Conservation (phyloP, 2,113 vertebrate species). For the Gorsachius goisagi region DNA sequence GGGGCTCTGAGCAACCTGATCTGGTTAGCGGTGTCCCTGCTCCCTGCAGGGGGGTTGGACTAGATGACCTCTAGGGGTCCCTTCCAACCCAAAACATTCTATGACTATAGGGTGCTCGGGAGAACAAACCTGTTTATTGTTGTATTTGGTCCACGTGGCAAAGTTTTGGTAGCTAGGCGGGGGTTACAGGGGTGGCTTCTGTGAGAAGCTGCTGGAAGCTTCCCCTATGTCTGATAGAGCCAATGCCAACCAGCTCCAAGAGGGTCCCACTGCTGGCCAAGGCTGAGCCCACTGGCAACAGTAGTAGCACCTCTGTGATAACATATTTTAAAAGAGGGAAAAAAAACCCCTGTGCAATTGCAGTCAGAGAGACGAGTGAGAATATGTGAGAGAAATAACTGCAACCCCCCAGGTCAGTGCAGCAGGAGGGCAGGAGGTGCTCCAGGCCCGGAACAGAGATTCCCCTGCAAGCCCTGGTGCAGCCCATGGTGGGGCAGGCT, state of each 20-base stretch:
- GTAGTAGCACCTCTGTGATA: background rate
- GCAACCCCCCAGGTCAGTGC: background rate
- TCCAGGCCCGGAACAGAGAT: background rate
- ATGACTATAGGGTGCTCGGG: background rate
- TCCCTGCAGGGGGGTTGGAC: too few species aligned
- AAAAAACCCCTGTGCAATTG: background rate
- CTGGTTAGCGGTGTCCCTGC: too few species aligned
- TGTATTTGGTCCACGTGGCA: background rate
- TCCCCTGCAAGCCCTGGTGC: background rate
- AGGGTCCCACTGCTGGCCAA: background rate
- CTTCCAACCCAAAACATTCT: too few species aligned
- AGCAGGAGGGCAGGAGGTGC: background rate
- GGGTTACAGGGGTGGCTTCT: background rate
- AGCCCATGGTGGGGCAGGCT: background rate
- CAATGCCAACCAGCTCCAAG: background rate
- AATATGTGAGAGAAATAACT: background rate
- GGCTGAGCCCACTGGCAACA: background rate
- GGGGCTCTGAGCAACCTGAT: too few species aligned
- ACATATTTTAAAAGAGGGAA: background rate
- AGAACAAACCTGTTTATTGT: background rate
- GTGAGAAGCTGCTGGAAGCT: background rate
- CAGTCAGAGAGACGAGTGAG: background rate
- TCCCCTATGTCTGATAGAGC: background rate
- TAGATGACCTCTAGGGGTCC: too few species aligned
- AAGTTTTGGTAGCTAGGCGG: background rate